Conservation (phyloP, 2,888 invertebrate genomes). For the Tetheella fluctuosa region DNA sequence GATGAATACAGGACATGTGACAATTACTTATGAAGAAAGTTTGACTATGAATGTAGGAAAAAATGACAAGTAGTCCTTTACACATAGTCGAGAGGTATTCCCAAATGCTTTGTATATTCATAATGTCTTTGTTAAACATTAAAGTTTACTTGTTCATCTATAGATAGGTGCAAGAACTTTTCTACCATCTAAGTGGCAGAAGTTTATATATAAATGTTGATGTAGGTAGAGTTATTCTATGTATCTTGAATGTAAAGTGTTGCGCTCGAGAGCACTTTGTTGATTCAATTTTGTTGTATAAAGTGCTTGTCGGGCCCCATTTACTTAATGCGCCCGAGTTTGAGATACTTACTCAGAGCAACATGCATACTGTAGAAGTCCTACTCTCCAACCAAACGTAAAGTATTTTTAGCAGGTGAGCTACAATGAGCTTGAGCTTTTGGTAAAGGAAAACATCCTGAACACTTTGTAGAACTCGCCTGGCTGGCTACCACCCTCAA, state of each 20-base stretch:
- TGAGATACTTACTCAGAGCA: neutral
- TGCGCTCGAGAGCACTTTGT: slow-evolving; percentile 1
- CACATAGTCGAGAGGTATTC: neutral
- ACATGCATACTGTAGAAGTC: no score
- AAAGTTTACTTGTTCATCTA: neutral
- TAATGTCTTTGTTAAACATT: neutral
- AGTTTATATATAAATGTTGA: slow-evolving; percentile 1
- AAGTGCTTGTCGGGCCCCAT: slow-evolving; percentile 35
- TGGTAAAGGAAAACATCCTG: no score
- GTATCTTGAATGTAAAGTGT: slow-evolving; percentile 9
- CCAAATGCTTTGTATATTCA: neutral
- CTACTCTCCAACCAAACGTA: no score
- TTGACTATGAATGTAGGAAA: no score
- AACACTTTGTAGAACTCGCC: no score
- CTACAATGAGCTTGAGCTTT: no score
- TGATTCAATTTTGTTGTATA: slow-evolving; percentile 34
- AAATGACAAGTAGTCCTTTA: no score
- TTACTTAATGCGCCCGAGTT: slow-evolving; percentile 31
- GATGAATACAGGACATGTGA: no score
- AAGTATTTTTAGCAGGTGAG: neutral
- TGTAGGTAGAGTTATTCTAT: neutral
- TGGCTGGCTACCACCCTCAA: no score
- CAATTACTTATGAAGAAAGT: no score
- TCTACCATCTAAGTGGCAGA: neutral
- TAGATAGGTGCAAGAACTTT: neutral